A percentile compares a stretch with the other conserved stretches of the same genome.
Conservation (phyloP, 2,113 vertebrate species). For the Pollimyrus isidori region DNA sequence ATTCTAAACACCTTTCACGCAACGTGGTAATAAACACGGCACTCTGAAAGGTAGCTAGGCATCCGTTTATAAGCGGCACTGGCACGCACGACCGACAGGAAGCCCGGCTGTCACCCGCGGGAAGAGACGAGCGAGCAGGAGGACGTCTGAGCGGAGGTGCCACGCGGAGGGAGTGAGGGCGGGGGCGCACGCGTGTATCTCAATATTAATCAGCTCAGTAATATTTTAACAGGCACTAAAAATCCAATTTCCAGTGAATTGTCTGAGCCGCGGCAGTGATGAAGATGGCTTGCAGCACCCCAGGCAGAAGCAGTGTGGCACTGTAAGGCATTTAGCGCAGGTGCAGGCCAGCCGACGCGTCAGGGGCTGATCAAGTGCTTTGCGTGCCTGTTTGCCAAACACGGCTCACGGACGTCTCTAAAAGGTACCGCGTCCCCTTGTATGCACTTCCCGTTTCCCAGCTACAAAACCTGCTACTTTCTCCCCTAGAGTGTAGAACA, state of each 20-base stretch:
- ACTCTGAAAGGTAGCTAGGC: background rate
- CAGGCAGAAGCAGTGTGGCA: slow-evolving; percentile 26
- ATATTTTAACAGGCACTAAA: slow-evolving; percentile 75
- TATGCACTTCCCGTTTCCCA: background rate
- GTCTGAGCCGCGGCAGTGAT: slow-evolving; percentile 59
- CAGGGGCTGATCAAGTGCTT: slow-evolving; percentile 46
- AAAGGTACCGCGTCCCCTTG: slow-evolving; percentile 12
- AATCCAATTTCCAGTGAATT: slow-evolving; percentile 68
- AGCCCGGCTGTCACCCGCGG: background rate
- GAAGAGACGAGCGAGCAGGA: background rate
- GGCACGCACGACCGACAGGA: background rate
- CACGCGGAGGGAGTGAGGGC: slow-evolving; percentile 31
- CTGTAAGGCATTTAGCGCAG: slow-evolving; percentile 35
- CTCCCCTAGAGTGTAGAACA: background rate
- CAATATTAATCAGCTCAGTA: slow-evolving; percentile 76
- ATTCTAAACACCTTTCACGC: background rate
- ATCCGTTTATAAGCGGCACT: background rate
- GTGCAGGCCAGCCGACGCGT: slow-evolving; percentile 44
- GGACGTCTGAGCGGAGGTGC: background rate
- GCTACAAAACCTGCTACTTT: background rate
- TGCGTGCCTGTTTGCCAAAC: slow-evolving; percentile 17
- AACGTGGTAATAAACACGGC: background rate
- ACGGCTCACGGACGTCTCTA: slow-evolving; percentile 18
- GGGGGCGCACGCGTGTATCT: slow-evolving; percentile 53
- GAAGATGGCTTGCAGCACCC: slow-evolving; percentile 39